Evolutionary conservation across 2,113 vertebrate species (phyloP).

Genomic region (Sorex fumeus): DNA sequence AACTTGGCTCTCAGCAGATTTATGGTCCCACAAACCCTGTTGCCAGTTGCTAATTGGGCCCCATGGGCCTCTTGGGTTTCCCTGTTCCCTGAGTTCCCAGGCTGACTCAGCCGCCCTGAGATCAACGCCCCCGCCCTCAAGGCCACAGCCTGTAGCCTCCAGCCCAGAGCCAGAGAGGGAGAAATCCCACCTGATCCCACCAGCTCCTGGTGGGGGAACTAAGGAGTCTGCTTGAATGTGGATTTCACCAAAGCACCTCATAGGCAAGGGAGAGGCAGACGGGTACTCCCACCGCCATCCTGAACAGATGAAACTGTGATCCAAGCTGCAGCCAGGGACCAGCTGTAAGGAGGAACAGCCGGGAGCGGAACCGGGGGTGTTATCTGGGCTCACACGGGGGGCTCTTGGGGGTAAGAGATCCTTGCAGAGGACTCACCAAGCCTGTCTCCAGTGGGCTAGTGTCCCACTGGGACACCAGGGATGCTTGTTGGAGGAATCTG

Average conservation of each 20-base stretch:
- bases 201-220: no score
- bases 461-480: not conserved
- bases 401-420: accelerated
- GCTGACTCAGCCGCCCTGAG: not conserved
- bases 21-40: not conserved
- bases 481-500: accelerated
- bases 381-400: accelerated
- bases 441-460: not conserved
- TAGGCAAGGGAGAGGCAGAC: not conserved
- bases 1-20: not conserved
- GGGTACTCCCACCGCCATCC: not conserved
- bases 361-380: accelerated
- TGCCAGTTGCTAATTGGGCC: not conserved
- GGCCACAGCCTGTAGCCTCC: no score
- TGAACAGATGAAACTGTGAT: not conserved
- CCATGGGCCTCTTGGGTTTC: not conserved
- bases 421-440: not conserved
- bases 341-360: not conserved
- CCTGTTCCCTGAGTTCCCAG: not conserved
- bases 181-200: no score
- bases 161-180: no score
- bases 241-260: no score
- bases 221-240: not conserved
- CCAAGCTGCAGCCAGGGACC: no score
- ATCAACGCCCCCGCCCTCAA: no score